These are phyloP conservation scores for Fabriciana adippe DNA, from an alignment of 2,888 invertebrate genomes.

Conservation along the genomic window DNA sequence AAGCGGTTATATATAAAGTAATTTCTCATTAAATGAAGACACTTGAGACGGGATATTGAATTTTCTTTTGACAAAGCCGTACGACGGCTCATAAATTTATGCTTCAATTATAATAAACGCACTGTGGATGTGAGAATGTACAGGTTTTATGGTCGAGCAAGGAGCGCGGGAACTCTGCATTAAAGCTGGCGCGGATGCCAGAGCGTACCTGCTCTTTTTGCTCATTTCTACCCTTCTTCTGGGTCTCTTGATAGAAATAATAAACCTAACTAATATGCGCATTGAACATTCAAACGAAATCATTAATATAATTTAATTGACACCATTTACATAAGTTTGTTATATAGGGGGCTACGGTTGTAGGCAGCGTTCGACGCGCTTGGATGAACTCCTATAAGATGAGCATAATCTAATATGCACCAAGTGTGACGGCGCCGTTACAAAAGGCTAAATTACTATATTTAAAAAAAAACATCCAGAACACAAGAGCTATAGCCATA, in stretches of 20 bases:
- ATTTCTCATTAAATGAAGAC: slow-evolving; percentile 27
- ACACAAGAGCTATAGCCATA: not conserved
- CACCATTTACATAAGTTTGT: slow-evolving; percentile 43
- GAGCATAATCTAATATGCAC: slow-evolving; percentile 52
- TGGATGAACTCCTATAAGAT: slow-evolving; percentile 51
- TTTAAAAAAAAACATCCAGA: slow-evolving; percentile 21
- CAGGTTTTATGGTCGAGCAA: slow-evolving; percentile 64
- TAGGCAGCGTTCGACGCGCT: slow-evolving; percentile 50
- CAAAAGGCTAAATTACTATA: slow-evolving; percentile 31
- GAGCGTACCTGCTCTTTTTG: slow-evolving; percentile 61
- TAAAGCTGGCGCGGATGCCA: slow-evolving; percentile 59
- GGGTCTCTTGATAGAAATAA: slow-evolving; percentile 33
- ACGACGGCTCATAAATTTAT: slow-evolving; percentile 70
- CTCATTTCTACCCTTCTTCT: slow-evolving; percentile 41
- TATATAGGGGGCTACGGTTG: slow-evolving; percentile 36
- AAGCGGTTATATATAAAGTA: slow-evolving; percentile 25
- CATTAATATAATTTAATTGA: slow-evolving; percentile 24
- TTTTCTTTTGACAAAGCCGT: slow-evolving; percentile 60
- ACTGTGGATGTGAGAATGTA: slow-evolving; percentile 70
- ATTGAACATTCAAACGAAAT: slow-evolving; percentile 2
- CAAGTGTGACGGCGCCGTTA: slow-evolving; percentile 52
- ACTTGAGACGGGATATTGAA: slow-evolving; percentile 34
- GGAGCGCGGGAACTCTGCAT: slow-evolving; percentile 56
- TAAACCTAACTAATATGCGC: slow-evolving; percentile 17
- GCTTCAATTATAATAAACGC: slow-evolving; percentile 78